Base-by-base conservation (phyloP, 1,140 invertebrate species). In the Drosophila leontia region DNA sequence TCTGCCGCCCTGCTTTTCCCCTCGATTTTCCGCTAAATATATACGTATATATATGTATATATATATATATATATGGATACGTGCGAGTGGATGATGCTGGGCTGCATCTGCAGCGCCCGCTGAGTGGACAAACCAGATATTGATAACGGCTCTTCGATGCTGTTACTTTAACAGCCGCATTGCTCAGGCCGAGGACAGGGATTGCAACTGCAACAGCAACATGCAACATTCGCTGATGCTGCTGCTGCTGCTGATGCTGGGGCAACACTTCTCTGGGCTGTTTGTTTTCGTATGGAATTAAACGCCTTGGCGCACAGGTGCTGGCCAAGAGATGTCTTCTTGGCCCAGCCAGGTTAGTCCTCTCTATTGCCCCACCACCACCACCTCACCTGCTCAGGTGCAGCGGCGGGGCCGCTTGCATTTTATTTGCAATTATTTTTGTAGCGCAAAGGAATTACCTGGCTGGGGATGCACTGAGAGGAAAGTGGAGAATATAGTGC, bases 91-190 rank as follows among this genome's bases (percentile, higher is more conserved):
- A 34, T 72, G 70, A 72, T 59, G 83, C 56, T 61, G 71, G 63
- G 77, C 69, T 34, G 61, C 71, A 65, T 47, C 58, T 67, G 79
- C 72, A 80, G 77, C 72, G 75, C 78, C 72, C 77, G 63, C 74
- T 76, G 85, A 92, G 91, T 92, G 90, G 91, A 92, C 91, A 92
- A 92, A 92, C 91, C 91, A 91, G 91, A 92, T 92, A 92, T 92
- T 92, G 91, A 92, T 92, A 92, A 92, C 91, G 91, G 91, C 91
- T 92, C 86, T 91, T 91, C 86, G 91, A 84, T 86, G 90, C 84
- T 84, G 84, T 88, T 88, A 88, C 74, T 90, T 83, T 78, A 74
- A 76, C 81, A 85, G 79, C 82, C 79, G 79, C 82, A 82, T 87
- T 80, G 79, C 82, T 82, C 61, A 65, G 61, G 58, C 69, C 65